Evolutionary conservation across 2,113 vertebrate species (phyloP).

Genomic region (Channa argus): DNA sequence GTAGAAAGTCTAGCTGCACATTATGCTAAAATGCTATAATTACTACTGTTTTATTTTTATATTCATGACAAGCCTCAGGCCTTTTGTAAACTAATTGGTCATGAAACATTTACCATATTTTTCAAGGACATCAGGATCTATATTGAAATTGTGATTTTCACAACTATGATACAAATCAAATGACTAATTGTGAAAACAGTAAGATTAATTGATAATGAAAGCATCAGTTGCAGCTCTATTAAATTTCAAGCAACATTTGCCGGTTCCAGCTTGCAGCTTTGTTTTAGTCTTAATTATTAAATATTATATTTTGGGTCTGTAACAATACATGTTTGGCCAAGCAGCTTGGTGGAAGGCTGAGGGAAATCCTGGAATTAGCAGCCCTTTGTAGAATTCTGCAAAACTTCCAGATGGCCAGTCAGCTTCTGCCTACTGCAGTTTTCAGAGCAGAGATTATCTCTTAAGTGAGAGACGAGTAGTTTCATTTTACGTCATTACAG

Average conservation of each 20-base stretch:
- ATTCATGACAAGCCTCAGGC: neutral
- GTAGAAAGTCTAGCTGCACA: neutral
- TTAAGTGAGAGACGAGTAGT: constrained; percentile 34
- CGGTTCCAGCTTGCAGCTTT: neutral
- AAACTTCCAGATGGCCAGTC: neutral
- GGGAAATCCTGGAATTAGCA: neutral
- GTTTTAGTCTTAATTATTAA: neutral
- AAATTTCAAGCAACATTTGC: neutral
- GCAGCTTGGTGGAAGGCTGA: no score
- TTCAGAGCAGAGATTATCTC: constrained; percentile 30
- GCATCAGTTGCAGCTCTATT: neutral
- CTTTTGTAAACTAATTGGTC: neutral
- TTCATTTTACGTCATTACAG: constrained; percentile 62
- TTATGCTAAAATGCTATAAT: no score
- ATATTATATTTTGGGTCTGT: neutral
- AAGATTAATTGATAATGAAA: neutral
- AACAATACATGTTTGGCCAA: neutral
- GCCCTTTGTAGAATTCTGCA: neutral
- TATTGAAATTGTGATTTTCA: neutral
- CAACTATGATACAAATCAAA: neutral
- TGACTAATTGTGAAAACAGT: neutral
- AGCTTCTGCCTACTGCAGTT: neutral
- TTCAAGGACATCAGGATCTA: no score
- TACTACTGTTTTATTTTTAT: neutral
- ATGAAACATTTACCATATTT: neutral